Conservation (phyloP, 2,797 vertebrate species). For the Karalla daura region DNA sequence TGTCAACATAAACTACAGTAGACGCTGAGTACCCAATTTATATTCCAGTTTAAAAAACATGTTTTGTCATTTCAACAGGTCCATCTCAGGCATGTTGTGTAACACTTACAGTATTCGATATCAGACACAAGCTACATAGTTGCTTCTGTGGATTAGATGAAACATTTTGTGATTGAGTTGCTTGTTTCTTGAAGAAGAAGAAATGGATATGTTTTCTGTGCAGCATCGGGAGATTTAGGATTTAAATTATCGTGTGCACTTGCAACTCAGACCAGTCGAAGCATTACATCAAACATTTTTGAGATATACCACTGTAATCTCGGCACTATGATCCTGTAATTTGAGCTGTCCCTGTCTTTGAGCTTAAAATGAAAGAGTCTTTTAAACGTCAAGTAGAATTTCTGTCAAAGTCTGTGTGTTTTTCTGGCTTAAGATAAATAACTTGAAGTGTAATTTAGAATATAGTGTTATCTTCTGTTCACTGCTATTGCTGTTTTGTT, state of each 20-base stretch:
- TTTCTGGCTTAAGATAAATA: background rate
- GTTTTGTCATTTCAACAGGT: too few species aligned
- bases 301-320: slow-evolving; percentile 6
- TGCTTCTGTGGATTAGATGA: too few species aligned
- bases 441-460: background rate
- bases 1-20: background rate
- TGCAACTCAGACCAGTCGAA: background rate
- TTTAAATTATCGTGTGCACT: background rate
- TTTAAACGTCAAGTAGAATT: background rate
- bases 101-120: too few species aligned
- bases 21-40: too few species aligned
- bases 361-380: background rate
- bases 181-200: background rate
- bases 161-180: background rate
- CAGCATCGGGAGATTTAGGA: background rate
- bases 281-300: slow-evolving; percentile 21
- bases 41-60: too few species aligned
- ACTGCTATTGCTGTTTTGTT: background rate
- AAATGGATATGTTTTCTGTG: background rate
- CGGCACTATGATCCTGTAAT: background rate
- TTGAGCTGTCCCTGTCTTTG: background rate
- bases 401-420: background rate
- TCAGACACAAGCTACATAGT: too few species aligned
- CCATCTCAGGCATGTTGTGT: too few species aligned
- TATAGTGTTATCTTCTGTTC: background rate